Evolutionary conservation across 2,113 vertebrate genomes (phyloP), one percentile per base, ranked within the genome.

Genomic region (Grantiella picta): DNA sequence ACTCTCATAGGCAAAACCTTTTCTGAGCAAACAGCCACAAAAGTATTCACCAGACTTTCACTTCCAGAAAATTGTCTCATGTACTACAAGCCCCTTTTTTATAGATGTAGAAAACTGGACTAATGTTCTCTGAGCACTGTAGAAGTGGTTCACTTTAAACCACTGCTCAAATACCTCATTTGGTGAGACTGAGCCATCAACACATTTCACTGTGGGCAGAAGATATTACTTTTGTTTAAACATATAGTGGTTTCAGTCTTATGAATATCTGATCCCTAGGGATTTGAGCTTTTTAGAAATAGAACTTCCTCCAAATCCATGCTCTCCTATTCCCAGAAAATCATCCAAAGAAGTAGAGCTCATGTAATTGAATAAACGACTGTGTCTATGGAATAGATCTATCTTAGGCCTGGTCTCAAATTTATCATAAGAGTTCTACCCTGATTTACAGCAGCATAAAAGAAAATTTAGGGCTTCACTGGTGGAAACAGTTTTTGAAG

Each of bases 261-360:
- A 85, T 69, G 87, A 94, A 85, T 95, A 94, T 77, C 29, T 86
- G 73, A 91, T 86, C 78, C 44, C 64, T 59, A 57, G 61, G 75
- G 83, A 96, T 96, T 82, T 91, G 65, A 60, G 44, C 44, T 95
- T 95, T 93, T 81, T 88, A 94, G 75, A 94, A 97, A 89, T 6
- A 76, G 50, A 77, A 44, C 20, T 90, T 90, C 40, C 54, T 91
- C 42, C 68, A 95, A 95, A 97, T 91, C 81, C 78, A 23, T 76
- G 63, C 78, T 90, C 71, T 90, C 28, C 40, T 87, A 8, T 91
- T 95, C 89, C 81, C 91, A 91, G 95, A 95, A 96, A 95, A 36
- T 83, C 64, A 82, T 84, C 53, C 65, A 88, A 92, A 95, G 73
- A 94, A 73, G 71, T 64, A 95, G 88, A 93, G 65, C 54, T 90